phyloP scores from a whole-genome alignment of 2,113 vertebrate species.

The Hyaena hyaena region DNA sequence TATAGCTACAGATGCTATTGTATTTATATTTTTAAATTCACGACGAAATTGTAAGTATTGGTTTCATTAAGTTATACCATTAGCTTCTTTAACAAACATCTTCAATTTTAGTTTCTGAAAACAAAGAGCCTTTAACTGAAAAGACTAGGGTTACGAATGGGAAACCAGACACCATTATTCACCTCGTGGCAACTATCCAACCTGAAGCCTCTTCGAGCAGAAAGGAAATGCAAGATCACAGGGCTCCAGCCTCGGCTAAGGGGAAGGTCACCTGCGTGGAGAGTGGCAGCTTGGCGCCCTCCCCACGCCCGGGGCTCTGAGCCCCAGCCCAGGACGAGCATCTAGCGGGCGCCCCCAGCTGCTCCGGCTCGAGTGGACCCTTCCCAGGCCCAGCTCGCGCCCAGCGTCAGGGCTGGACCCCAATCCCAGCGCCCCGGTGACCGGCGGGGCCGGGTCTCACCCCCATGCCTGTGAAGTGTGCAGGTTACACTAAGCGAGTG shows the following conservation, averaged over 20 bases:
- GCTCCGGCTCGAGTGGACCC: neutral
- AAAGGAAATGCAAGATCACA: rapidly evolving
- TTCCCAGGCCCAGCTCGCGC: neutral
- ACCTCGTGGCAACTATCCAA: neutral
- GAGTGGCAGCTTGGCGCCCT: neutral
- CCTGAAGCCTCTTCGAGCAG: neutral
- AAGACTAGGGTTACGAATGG: neutral
- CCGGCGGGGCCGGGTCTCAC: neutral
- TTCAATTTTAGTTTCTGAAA: neutral
- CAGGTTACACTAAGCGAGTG: rapidly evolving
- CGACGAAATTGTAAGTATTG: neutral
- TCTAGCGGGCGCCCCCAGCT: neutral
- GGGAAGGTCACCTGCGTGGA: neutral
- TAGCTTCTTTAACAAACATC: neutral
- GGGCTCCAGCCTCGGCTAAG: rapidly evolving
- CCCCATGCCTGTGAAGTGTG: neutral
- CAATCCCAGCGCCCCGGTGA: neutral
- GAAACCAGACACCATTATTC: neutral
- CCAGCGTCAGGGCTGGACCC: no score
- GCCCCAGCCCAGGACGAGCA: rapidly evolving
- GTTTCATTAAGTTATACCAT: neutral
- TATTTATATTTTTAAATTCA: neutral
- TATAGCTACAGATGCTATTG: conserved; percentile 2
- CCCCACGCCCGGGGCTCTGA: neutral
- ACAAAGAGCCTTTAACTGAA: neutral